Conservation (phyloP, 2,113 vertebrate genomes). For the Chauna torquata region DNA sequence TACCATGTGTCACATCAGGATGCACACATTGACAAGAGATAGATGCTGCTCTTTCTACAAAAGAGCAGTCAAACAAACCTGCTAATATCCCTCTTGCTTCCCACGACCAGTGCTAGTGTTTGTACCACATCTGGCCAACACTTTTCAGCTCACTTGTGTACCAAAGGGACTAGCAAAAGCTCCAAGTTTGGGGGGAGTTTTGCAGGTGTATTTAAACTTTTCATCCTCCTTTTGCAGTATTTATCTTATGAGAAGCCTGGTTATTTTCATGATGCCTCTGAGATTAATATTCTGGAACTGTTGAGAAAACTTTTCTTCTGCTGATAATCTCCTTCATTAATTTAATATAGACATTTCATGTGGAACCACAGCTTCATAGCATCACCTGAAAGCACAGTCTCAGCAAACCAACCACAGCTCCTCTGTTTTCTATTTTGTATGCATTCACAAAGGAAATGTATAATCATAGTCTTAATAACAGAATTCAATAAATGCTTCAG, state of each 20-base stretch:
- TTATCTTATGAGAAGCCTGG: not conserved
- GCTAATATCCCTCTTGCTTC: not conserved
- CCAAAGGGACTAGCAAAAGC: not conserved
- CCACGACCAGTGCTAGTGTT: not conserved
- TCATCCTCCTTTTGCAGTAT: not conserved
- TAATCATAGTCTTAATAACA: not conserved
- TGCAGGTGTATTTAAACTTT: not conserved
- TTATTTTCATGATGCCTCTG: not conserved
- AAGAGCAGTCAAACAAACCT: not conserved
- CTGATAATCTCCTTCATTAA: not conserved
- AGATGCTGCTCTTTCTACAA: not conserved
- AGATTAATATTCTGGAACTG: not conserved
- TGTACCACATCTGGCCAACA: not conserved
- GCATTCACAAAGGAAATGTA: not conserved
- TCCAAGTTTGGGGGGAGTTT: not conserved
- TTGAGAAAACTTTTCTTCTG: not conserved
- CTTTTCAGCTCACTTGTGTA: not conserved
- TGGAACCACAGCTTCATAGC: not conserved
- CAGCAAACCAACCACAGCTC: not conserved
- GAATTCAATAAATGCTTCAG: constrained; percentile 4
- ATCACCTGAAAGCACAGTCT: not conserved
- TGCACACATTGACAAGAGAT: not conserved
- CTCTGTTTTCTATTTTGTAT: not conserved
- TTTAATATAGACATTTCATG: not conserved
- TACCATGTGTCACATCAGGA: not conserved